These are phyloP conservation scores for Aldrovandia affinis DNA, from an alignment of 2,797 vertebrate species.

Conservation along the genomic window DNA sequence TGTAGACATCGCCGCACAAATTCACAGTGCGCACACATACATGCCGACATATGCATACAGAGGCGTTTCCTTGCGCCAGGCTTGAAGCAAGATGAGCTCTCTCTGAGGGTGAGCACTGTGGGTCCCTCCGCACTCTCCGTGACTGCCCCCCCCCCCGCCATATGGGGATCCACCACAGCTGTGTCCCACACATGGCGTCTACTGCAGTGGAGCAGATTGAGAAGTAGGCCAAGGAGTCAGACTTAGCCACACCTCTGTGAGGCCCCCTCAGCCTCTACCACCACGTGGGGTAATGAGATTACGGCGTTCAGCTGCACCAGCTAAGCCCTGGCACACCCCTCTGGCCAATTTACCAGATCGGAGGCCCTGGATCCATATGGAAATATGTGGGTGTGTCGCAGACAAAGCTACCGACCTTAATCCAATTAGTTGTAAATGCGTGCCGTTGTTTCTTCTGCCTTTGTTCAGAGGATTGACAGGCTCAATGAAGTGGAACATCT, in stretches of 20 bases:
- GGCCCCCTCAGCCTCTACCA: not conserved
- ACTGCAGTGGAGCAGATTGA: not conserved
- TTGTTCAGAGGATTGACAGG: not conserved
- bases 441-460: not conserved
- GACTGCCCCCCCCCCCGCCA: not conserved
- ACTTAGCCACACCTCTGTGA: not conserved
- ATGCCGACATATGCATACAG: not conserved
- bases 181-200: slow-evolving; percentile 10
- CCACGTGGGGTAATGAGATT: not conserved
- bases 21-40: no score
- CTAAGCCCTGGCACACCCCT: slow-evolving; percentile 4
- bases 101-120: not conserved
- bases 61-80: not conserved
- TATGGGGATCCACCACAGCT: not conserved
- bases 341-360: slow-evolving; percentile 6
- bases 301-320: not conserved
- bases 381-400: slow-evolving; percentile 25
- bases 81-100: not conserved
- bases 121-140: not conserved
- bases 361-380: not conserved
- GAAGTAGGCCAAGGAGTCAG: slow-evolving; percentile 5
- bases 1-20: no score
- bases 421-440: slow-evolving; percentile 30
- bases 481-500: not conserved
- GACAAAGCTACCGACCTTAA: slow-evolving; percentile 25